A percentile compares a stretch with the other conserved stretches of the same genome.
phyloP scores from a whole-genome alignment of 2,113 vertebrate genomes.

The Hippocampus mohnikei region DNA sequence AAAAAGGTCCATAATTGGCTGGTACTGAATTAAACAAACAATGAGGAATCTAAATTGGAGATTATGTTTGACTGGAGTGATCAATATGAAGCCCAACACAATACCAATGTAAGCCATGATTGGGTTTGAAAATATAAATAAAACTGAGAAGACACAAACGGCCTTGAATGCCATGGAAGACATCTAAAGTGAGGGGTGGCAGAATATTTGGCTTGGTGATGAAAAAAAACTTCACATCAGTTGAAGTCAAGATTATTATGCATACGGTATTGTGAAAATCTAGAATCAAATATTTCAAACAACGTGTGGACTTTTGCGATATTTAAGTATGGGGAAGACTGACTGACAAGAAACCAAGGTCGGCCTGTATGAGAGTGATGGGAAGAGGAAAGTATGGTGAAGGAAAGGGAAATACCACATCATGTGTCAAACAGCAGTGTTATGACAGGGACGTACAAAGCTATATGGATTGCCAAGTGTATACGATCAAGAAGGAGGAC shows the following conservation, averaged over 20 bases:
- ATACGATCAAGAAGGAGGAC: not conserved
- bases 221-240: not conserved
- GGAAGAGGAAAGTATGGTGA: not conserved
- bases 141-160: not conserved
- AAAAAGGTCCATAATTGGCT: too few species aligned
- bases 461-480: not conserved
- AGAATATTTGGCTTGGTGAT: too few species aligned
- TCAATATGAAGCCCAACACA: not conserved
- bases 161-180: not conserved
- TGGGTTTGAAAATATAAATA: too few species aligned
- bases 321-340: not conserved
- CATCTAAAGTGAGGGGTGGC: not conserved
- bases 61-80: not conserved
- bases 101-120: not conserved
- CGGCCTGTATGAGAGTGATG: not conserved
- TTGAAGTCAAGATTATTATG: not conserved
- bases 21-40: not conserved
- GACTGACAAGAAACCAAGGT: not conserved
- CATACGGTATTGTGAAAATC: not conserved
- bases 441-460: not conserved
- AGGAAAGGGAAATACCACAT: not conserved
- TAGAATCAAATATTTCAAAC: not conserved
- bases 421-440: not conserved
- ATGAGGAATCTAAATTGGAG: not conserved
- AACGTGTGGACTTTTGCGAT: not conserved